Conservation (phyloP, 2,888 invertebrate genomes). For the Pristionchus exspectatus region DNA sequence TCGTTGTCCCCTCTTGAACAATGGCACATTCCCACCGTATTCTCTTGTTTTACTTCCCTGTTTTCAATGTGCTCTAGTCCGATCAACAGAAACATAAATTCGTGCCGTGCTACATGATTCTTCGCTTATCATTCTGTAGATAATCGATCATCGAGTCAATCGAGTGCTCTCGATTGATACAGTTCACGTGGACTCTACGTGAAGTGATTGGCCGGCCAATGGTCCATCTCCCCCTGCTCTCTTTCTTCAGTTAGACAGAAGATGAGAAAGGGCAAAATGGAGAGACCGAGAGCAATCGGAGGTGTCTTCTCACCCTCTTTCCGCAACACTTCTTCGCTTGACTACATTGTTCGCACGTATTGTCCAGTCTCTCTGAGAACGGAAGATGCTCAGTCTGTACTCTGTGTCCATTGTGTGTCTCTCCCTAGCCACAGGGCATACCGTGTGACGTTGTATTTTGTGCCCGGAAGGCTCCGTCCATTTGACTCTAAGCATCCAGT, state of each 20-base stretch:
- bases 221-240: not conserved
- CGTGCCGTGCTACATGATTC: not conserved
- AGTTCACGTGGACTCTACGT: conserved; percentile 19
- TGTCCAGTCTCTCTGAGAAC: not conserved
- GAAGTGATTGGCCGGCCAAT: not conserved
- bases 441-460: not conserved
- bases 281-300: not conserved
- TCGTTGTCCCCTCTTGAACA: not conserved
- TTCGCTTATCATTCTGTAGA: not conserved
- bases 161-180: conserved; percentile 5
- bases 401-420: not conserved
- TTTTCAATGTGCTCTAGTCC: not conserved
- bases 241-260: not conserved
- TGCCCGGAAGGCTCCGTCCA: conserved; percentile 12
- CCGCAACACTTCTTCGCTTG: not conserved
- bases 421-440: not conserved
- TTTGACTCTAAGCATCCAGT: conserved; percentile 1
- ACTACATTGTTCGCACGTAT: not conserved
- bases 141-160: not conserved
- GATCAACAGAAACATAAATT: not conserved
- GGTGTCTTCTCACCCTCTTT: not conserved
- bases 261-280: not conserved
- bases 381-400: not conserved
- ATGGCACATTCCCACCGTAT: not conserved
- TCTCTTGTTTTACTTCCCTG: conserved; percentile 10